Base-by-base conservation (phyloP, 2,888 invertebrate genomes). In the Baccha elongata region DNA sequence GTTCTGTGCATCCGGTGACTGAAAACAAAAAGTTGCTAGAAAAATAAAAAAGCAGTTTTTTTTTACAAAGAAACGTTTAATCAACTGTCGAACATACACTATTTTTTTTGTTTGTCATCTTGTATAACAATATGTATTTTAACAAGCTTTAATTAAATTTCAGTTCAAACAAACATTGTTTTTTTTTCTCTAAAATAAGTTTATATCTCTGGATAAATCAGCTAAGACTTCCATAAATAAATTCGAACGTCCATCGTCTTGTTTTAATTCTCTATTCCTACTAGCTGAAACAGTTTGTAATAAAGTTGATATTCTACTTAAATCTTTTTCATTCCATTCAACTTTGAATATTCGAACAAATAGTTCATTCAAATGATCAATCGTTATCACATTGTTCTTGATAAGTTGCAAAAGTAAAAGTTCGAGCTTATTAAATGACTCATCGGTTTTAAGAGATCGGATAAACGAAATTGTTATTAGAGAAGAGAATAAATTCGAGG, bases 291-390 rank as follows among this genome's bases (percentile, higher is more conserved):
- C 85, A n/a, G 78, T 60, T 35, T 86, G 86, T 17, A 90, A 75
- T 23, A 89, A 78, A 17, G 86, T 78, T 0, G 90, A 90, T 8
- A 90, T 86, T 35, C 86, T 85, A 13, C 73, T 86, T 44, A 89
- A 85, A 1, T 87, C 86, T 2, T 76, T 55, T 90, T 92, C 91
- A 0, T 93, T 89, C 94, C 95, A 95, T 74, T 94, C 94, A 84
- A 93, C 92, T 85, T 93, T 92, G 73, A 95, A 94, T 11, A 95
- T 92, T 0, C 93, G 93, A 37, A 95, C 90, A 85, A 94, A 94
- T 85, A 94, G 93, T 55, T 93, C 92, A 85, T 94, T 94, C 8
- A 95, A 88, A 1, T 92, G 91, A 50, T 94, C 93, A 13, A 93
- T 91, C 3, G 91, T 92, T 76, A 95, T 87, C 58, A 94, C 91